These are phyloP conservation scores for Raja brachyura DNA, from an alignment of 2,113 vertebrate species.

Conservation along the genomic window DNA sequence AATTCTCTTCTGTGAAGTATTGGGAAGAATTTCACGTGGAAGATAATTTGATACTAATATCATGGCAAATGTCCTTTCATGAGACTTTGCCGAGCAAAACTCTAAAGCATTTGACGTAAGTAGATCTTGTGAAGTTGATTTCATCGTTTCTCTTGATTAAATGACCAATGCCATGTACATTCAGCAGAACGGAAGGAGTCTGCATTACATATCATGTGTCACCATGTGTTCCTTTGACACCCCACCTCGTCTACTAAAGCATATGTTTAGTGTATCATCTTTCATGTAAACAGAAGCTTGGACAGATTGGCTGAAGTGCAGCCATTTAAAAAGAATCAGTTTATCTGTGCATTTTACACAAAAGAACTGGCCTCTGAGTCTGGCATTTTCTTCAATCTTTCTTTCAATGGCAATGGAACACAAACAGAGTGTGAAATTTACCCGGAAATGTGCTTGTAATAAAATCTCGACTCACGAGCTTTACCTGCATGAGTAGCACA, in stretches of 20 bases:
- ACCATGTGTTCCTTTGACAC: background rate
- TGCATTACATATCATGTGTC: background rate
- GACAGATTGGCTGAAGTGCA: background rate
- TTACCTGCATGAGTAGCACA: background rate
- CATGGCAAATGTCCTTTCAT: too few species aligned
- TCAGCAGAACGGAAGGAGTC: background rate
- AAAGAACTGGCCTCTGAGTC: background rate
- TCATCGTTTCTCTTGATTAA: background rate
- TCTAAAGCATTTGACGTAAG: background rate
- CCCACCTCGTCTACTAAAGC: background rate
- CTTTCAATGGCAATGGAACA: background rate
- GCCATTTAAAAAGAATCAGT: background rate
- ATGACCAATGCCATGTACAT: background rate
- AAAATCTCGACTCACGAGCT: background rate
- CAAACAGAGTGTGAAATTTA: background rate
- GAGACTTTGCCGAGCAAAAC: background rate
- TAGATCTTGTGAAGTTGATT: background rate
- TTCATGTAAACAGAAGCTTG: background rate
- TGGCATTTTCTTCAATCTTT: background rate
- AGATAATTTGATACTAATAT: background rate
- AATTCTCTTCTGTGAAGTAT: background rate
- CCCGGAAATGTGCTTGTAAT: background rate
- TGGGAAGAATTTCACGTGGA: background rate
- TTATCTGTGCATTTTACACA: background rate
- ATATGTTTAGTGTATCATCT: conserved; percentile 12